Evolutionary conservation across 2,888 invertebrate genomes (phyloP).

Genomic region (Mactromeris polynyma): DNA sequence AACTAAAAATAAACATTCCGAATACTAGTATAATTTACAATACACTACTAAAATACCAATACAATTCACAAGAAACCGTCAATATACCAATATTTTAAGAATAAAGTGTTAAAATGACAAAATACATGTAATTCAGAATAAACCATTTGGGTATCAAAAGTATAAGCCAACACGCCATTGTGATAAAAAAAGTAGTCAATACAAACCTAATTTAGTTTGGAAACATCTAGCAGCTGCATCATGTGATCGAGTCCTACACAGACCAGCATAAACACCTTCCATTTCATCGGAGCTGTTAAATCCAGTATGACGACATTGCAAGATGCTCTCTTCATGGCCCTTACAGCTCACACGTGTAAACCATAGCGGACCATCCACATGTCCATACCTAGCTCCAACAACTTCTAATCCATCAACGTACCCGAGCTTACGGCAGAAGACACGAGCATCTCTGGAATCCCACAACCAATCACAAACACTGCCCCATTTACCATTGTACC

Average conservation of each 20-base stretch:
- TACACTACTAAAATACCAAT: too few species aligned
- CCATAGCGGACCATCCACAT: conserved; percentile 72
- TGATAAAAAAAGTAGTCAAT: too few species aligned
- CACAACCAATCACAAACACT: conserved; percentile 78
- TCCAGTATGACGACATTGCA: conserved; percentile 75
- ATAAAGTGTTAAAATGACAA: too few species aligned
- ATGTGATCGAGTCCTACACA: conserved; percentile 72
- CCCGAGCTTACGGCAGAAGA: conserved; percentile 76
- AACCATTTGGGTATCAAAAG: too few species aligned
- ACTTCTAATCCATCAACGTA: conserved; percentile 73
- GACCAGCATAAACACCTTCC: conserved; percentile 71
- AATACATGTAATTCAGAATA: too few species aligned
- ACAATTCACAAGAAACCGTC: too few species aligned
- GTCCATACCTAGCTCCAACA: conserved; percentile 69
- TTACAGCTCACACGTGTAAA: conserved; percentile 73
- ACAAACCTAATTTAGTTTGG: conserved; percentile 72
- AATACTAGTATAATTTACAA: too few species aligned
- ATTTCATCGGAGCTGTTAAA: conserved; percentile 75
- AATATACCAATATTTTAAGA: too few species aligned
- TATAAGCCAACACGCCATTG: too few species aligned
- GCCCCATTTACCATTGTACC: conserved; percentile 77
- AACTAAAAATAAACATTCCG: too few species aligned
- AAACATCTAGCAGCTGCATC: conserved; percentile 80
- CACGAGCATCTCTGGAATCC: conserved; percentile 76
- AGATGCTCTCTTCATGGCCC: conserved; percentile 73